Base-by-base conservation (phyloP, 2,888 invertebrate species). In the Aphodius granarius region DNA sequence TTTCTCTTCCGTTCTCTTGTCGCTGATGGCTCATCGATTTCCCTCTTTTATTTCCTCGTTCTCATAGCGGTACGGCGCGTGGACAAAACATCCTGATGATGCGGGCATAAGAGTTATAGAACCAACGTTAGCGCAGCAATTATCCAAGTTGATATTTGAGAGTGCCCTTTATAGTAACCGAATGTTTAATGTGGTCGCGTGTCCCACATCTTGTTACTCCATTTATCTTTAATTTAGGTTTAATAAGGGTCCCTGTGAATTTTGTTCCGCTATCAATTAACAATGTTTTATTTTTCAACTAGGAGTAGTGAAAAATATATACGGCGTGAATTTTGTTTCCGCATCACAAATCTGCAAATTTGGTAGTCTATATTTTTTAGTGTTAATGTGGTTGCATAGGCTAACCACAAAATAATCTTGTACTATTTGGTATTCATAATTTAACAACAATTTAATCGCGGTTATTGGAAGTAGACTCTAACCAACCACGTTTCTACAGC, bases 131-230 rank as follows among this genome's bases (percentile, higher is more conserved):
- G 13, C 43, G 43, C 13, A 43, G 21, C 76, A 76, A 77, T 77
- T 73, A 73, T 73, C 19, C 71, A 74, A 78, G 76, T 78, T 78
- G 73, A 73, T 74, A 62, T 63, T 68, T 66, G 77, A 75, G 23
- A 23, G 75, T 17, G 71, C 68, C 71, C 73, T 1, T 9, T 43
- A 43, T 43, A 43, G 43, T 43, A 43, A 43, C 43, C 43, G n/a
- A n/a, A n/a, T n/a, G 62, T 72, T 64, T 22, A 23, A 66, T 72
- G 66, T 20, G 63, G 78, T 78, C 78, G 78, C 78, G 78, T 78
- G 78, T 78, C 78, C 78, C 78, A 63, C 76, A 78, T 78, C 73
- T 73, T 19, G 66, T 13, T 74, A 72, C 19, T 65, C 66, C 73
- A 22, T 71, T 63, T 72, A 43, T 73, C 73, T 78, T 72, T 70